These are phyloP conservation scores for Oxystoma pomonae DNA, from an alignment of 2,888 invertebrate genomes.

Conservation along the genomic window DNA sequence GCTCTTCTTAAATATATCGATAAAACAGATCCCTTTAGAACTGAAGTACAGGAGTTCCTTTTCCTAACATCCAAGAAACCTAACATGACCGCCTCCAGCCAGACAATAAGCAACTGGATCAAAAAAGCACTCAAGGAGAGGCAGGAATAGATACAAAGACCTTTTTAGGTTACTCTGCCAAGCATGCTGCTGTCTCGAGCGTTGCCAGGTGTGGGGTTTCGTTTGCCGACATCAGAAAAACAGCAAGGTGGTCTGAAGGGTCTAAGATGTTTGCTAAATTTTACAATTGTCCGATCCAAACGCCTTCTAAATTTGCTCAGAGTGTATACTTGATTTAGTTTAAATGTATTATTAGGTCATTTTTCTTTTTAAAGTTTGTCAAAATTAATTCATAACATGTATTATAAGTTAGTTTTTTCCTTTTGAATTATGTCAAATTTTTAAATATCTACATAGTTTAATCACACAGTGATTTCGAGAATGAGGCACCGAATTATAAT, in stretches of 20 bases:
- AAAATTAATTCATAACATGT: no score
- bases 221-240: slow-evolving; percentile 1
- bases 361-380: no score
- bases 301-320: no score
- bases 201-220: background rate
- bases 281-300: slow-evolving; percentile 3
- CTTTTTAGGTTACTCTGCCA: background rate
- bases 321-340: no score
- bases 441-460: no score
- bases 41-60: background rate
- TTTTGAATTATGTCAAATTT: no score
- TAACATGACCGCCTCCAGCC: background rate
- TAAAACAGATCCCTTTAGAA: background rate
- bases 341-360: no score
- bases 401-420: no score
- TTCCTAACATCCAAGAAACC: slow-evolving; percentile 7
- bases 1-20: background rate
- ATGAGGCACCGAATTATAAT: no score
- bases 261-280: slow-evolving; percentile 5
- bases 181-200: background rate
- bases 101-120: slow-evolving; percentile 1
- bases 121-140: slow-evolving; percentile 1
- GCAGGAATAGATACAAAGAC: slow-evolving; percentile 1
- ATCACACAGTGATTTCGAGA: no score
- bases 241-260: slow-evolving; percentile 7